Base-by-base conservation (phyloP, 2,888 invertebrate genomes). In the Ferrisia virgata region DNA sequence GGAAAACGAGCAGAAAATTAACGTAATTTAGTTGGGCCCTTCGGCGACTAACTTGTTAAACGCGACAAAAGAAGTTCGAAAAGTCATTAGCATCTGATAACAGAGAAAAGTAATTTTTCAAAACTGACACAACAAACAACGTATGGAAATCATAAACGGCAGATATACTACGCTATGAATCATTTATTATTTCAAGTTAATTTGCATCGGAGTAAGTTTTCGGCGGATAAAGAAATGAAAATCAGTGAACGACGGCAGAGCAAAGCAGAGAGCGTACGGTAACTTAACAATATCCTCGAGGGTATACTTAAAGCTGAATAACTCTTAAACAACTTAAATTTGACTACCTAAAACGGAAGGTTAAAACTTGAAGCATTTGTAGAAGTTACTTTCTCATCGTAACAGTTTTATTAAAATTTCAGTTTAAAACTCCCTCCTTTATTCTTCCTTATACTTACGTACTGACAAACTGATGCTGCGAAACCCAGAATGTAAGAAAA, bases 281-380 rank as follows among this genome's bases (percentile, higher is more conserved):
- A 72, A 33, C 72, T 72, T 47, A 43, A 25, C 79, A 43, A 79
- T 79, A 47, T 47, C 79, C 79, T 79, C 79, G 47, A 79, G 47
- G 79, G 79, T 79, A 47, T 79, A 79, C 79, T 79, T 79, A 79
- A 79, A 79, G 47, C 43, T 79, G 79, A 79, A 79, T 79, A 79
- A 79, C 79, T 79, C 79, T 47, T 79, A 40, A 79, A 79, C 43
- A 79, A 79, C 43, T 79, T 79, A 31, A 79, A 79, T 79, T 79
- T 79, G 79, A 79, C 47, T 79, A 79, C 79, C 43, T 31, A 79
- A 79, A 79, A 47, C 47, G 79, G 79, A 79, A 43, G 79, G 47
- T 79, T 79, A 79, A 43, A 79, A 79, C 47, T 79, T 79, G 39
- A 47, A 47, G 79, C 79, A 47, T 79, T 79, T 47, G 31, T 79